Evolutionary conservation across 2,797 vertebrate species (phyloP), one percentile per base, ranked within the genome.

Genomic region (Anguilla obscura): DNA sequence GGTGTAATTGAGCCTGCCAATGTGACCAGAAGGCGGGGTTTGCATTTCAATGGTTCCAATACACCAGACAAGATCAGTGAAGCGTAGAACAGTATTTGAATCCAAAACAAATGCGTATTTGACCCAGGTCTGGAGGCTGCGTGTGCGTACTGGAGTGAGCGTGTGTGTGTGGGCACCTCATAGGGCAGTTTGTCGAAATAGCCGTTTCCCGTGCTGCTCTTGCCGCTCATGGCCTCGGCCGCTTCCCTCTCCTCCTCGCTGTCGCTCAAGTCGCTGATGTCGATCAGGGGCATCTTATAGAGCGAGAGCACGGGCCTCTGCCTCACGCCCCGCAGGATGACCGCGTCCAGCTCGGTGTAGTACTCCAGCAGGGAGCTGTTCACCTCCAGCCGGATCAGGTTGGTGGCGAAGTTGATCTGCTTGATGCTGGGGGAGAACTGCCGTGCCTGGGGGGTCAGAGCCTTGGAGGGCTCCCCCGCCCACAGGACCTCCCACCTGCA

Each of bases 131-230:
- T 45, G 40, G 40, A 45, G 40, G 40, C 40, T 45, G 40, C 10
- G 16, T 71, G 48, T 86, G 66, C 40, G 12, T 45, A 9, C 16
- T 14, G 84, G 10, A 18, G 30, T 21, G 24, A 5, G 30, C 12
- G 45, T 48, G 27, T 86, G 36, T 71, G 66, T 8, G 1, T 33
- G 33, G 36, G 93, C 94, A 99, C 98, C 98, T 99, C 98, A 90
- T 99, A 99, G 89, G 98, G 98, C 90, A 99, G 95, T 92, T 97
- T 98, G 94, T 99, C 98, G 94, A 99, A 99, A 96, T 97, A 98
- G 87, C 98, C 98, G 0, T 98, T 99, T 89, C 95, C 96, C 0
- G 96, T 95, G 94, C 93, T 96, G 93, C 97, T 95, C 93, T 94
- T 96, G 92, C 94, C 86, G 85, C 94, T 94, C 91, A 90, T 95